phyloP scores from a whole-genome alignment of 2,888 invertebrate species.

The Coleophora deauratella region DNA sequence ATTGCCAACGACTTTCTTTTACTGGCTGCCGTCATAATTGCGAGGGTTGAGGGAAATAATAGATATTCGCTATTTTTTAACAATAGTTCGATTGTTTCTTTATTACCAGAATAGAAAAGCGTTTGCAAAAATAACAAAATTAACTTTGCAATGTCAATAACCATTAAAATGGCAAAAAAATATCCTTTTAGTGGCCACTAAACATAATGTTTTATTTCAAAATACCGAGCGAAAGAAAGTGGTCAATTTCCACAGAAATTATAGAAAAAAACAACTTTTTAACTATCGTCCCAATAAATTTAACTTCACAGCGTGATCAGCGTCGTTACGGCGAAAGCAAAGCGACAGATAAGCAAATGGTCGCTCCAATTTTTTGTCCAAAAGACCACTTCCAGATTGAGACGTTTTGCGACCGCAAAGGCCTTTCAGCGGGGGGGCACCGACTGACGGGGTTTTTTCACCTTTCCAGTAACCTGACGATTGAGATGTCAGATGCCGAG shows the following conservation, averaged over 20 bases:
- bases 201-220: neutral
- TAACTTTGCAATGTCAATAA: constrained; percentile 3
- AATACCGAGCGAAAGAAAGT: neutral
- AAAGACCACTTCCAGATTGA: constrained; percentile 44
- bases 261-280: no score
- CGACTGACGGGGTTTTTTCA: constrained; percentile 29
- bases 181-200: neutral
- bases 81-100: constrained; percentile 39
- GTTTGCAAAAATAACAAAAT: constrained; percentile 8
- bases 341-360: constrained; percentile 19
- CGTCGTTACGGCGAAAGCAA: constrained; percentile 37
- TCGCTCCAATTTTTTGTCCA: constrained; percentile 24
- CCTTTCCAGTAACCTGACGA: constrained; percentile 53
- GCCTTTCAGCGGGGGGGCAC: constrained; percentile 49
- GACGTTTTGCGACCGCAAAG: constrained; percentile 66
- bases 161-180: neutral
- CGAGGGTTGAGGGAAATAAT: constrained; percentile 49
- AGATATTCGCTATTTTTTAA: constrained; percentile 37
- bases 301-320: constrained; percentile 49
- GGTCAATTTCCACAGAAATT: neutral
- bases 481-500: constrained; percentile 25
- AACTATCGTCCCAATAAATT: constrained; percentile 26
- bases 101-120: constrained; percentile 27
- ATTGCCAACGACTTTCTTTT: constrained; percentile 62
- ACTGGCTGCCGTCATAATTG: constrained; percentile 61